Evolutionary conservation across 1,140 invertebrate genomes (phyloP), one percentile per base, ranked within the genome.

Genomic region (Penaeus indicus): DNA sequence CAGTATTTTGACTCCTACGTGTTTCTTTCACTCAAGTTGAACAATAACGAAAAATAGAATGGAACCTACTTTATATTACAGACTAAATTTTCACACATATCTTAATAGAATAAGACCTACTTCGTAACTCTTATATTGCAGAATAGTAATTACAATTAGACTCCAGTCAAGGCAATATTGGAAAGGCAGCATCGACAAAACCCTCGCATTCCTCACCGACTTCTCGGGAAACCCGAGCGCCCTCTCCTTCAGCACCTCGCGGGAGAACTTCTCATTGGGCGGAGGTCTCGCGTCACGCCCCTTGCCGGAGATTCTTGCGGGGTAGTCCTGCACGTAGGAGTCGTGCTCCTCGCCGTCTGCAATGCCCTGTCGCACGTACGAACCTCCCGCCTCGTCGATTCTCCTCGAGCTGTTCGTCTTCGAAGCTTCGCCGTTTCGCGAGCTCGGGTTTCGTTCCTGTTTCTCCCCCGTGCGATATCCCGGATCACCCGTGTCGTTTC

Each of bases 251-350:
- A 86, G 85, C 3, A 32, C 22, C n/a, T 54, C 72, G 3, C 27
- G 85, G 61, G 72, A 62, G 54, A 77, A n/a, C 69, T 27, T 47
- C n/a, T 62, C 60, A 7, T 64, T 61, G 63, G 62, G 47, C 7
- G 47, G 47, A 47, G 7, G 47, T 47, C 47, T 47, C 7, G 11
- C 11, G 47, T 13, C 47, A 13, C 4, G 60, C 62, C 61, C 63
- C 82, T 42, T 84, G 19, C 19, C 22, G 61, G 19, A 67, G 60
- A 42, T 19, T 25, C 54, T 47, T 13, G 42, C 32, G 0, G 69
- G 69, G 69, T 75, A 75, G 38, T 75, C 69, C 69, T 75, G 69
- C 25, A 75, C 69, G 25, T 75, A 75, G n/a, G 69, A 75, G n/a
- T 75, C 69, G n/a, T 75, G 69, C 19, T 75, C 69, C 16, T 75